Percentiles rank a stretch among this genome's conserved stretches.
Conservation (phyloP, 2,888 invertebrate species). For the Cataglyphis altisquamis region DNA sequence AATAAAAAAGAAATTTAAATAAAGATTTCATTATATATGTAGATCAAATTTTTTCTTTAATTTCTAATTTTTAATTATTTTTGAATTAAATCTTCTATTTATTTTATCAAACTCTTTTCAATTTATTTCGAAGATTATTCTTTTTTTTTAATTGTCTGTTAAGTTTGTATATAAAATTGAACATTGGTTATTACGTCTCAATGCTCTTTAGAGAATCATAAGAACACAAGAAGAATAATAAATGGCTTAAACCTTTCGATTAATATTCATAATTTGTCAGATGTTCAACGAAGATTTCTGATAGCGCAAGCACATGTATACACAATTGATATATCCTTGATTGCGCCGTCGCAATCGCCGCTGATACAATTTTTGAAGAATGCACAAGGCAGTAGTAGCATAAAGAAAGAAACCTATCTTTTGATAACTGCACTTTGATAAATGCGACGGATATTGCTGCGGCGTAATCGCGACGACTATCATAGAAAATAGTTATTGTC, state of each 20-base stretch:
- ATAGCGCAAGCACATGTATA: constrained; percentile 1
- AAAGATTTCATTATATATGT: neutral
- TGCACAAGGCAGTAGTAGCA: constrained; percentile 50
- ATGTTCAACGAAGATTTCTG: constrained; percentile 9
- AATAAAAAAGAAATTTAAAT: neutral
- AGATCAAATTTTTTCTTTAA: neutral
- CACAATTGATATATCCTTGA: constrained; percentile 47
- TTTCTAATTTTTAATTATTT: neutral
- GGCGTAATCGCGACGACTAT: constrained; percentile 53
- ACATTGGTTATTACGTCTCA: neutral
- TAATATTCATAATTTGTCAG: constrained; percentile 20
- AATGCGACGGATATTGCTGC: constrained; percentile 37
- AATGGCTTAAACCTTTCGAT: neutral
- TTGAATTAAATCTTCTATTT: neutral
- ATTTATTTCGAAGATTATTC: neutral
- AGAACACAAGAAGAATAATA: neutral
- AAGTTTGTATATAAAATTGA: neutral
- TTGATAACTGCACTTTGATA: constrained; percentile 60
- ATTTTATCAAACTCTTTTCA: neutral
- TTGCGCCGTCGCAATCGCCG: constrained; percentile 47
- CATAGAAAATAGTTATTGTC: constrained; percentile 49
- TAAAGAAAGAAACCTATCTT: constrained; percentile 60
- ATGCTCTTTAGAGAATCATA: neutral
- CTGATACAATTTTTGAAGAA: constrained; percentile 28
- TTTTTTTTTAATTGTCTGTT: neutral